Evolutionary conservation across 2,888 invertebrate genomes (phyloP), one percentile per base, ranked within the genome.

Genomic region (Dermolepida albohirtum): DNA sequence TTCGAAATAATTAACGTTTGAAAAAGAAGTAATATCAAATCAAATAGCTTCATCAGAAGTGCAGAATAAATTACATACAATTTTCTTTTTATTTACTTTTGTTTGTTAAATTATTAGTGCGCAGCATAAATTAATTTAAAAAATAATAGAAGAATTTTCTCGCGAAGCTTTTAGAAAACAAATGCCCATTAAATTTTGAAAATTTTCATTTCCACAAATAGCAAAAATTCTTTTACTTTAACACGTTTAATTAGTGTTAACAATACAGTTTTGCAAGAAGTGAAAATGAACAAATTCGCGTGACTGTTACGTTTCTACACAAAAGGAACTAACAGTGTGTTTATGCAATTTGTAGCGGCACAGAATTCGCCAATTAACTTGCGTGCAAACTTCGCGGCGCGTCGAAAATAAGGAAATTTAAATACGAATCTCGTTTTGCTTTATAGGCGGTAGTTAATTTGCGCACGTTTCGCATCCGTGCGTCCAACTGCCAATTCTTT

Each of bases 321-420:
- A 44, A 12, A 44, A 34, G 34, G 27, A 57, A 47, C 17, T 62
- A 47, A 62, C 47, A 62, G 29, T 62, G 59, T 62, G 59, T 62
- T 62, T 62, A 62, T 62, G 39, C 59, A 62, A 62, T 47, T 62
- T 47, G 39, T 11, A 62, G 47, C 47, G 27, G 59, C 16, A 22
- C 47, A 43, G 47, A 47, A 62, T 62, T 62, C 59, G 59, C 47
- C 59, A 62, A 62, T 62, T 62, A 62, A 62, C 59, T 29, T 29
- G 27, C 11, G 47, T 12, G 17, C n/a, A 29, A 62, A 47, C 16
- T 54, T 62, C 27, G 47, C 16, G 7, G 47, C n/a, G 49, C 34
- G 59, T 39, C 29, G 59, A 62, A 62, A 62, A 62, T 62, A 62
- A 62, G 59, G 59, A 47, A 62, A 62, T 62, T 62, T 62, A 62